Conservation (phyloP, 2,113 vertebrate species). For the Spea bombifrons region DNA sequence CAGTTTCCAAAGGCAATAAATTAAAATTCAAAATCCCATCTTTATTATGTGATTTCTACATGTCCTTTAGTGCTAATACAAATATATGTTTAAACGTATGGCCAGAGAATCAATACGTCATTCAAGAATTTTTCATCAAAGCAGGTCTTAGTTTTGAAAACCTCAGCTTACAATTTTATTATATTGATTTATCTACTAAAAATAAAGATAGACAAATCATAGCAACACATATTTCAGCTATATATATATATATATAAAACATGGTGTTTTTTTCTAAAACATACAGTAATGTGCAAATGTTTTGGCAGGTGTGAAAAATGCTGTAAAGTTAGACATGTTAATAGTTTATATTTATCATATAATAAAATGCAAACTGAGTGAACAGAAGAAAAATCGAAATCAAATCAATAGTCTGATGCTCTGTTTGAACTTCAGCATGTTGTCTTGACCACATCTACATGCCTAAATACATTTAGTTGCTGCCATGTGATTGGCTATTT, state of each 20-base stretch:
- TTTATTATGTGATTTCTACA: not conserved
- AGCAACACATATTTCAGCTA: not conserved
- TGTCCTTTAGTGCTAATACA: not conserved
- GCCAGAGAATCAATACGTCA: not conserved
- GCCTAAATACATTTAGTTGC: too few species aligned
- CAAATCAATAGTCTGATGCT: too few species aligned
- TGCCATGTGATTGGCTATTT: too few species aligned
- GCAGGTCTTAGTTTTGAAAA: not conserved
- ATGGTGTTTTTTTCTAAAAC: too few species aligned
- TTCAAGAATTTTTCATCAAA: not conserved
- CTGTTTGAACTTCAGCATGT: too few species aligned
- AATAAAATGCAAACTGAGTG: too few species aligned
- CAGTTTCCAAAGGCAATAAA: conserved; percentile 5
- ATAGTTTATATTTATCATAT: too few species aligned
- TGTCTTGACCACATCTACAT: too few species aligned
- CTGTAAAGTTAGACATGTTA: too few species aligned
- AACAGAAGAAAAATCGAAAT: too few species aligned
- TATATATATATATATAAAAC: not conserved
- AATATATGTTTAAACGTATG: not conserved
- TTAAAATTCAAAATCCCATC: conserved; percentile 1
- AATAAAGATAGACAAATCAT: not conserved
- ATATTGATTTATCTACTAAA: not conserved
- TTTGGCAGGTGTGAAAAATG: too few species aligned
- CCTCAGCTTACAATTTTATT: not conserved
- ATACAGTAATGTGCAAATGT: too few species aligned